Evolutionary conservation across 2,797 vertebrate species (phyloP), one percentile per base, ranked within the genome.

Genomic region (Mustela erminea): DNA sequence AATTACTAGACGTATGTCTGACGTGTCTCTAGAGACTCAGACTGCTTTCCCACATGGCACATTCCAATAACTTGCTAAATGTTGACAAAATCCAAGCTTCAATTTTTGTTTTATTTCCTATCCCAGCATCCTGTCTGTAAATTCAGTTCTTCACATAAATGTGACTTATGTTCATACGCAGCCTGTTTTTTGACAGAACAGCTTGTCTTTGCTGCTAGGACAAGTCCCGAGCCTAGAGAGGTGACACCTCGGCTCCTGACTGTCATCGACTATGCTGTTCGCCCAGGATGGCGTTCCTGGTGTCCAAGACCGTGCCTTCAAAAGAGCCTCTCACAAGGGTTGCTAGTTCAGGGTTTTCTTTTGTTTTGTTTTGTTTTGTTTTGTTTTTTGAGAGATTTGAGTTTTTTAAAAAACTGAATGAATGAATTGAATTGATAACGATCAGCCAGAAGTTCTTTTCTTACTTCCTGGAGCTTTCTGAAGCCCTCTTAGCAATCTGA

Each of bases 201-300:
- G 3, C 52, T 1, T 14, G 58, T 27, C 10, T 0, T 3, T 18
- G n/a, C 14, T 66, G n/a, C 7, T 7, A 0, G 2, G 49, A 58
- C 41, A 20, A 10, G 54, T 14, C 3, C 56, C 15, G 0, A 10
- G 21, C 21, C 12, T 5, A 4, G 15, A 8, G 3, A 10, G 49
- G 2, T 1, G 9, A 23, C 35, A 35, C 2, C n/a, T 2, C 0
- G 0, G 54, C 18, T 43, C 29, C 18, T 8, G 2, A 0, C 21
- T 17, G 41, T 17, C 3, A 0, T 15, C 25, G 64, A 0, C 20
- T 10, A 2, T 12, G 70, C 43, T 23, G 20, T 75, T 43, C 77
- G 35, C 8, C 17, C 20, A 0, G 0, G 4, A 6, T 7, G 46
- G 5, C n/a, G 2, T 56, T 75, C 49, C 27, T 21, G 7, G 32